These are phyloP conservation scores for Caenorhabditis doughertyi DNA, from an alignment of 2,888 invertebrate genomes.

Conservation along the genomic window DNA sequence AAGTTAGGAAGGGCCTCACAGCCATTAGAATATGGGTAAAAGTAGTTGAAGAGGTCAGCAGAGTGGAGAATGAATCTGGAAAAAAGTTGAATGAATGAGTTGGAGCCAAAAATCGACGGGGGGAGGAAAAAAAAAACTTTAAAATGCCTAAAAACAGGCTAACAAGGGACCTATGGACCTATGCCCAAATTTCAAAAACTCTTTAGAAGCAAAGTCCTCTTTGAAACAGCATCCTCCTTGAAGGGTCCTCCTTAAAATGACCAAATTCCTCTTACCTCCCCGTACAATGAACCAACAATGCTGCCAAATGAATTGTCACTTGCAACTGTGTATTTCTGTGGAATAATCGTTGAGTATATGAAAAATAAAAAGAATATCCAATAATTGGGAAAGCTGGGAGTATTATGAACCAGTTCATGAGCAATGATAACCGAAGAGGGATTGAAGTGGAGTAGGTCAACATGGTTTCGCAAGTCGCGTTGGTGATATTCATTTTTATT, in stretches of 20 bases:
- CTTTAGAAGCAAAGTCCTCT: no score
- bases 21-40: background rate
- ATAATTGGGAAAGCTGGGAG: conserved; percentile 32
- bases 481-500: conserved; percentile 1
- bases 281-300: conserved; percentile 34
- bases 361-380: conserved; percentile 16
- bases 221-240: no score
- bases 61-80: conserved; percentile 41
- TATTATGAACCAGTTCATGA: conserved; percentile 46
- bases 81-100: background rate
- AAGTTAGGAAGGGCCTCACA: conserved; percentile 49
- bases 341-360: background rate
- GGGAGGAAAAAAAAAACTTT: background rate
- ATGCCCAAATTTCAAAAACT: background rate
- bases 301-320: conserved; percentile 30
- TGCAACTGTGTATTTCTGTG: conserved; percentile 50
- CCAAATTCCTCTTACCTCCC: no score
- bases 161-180: no score
- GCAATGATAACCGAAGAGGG: conserved; percentile 12
- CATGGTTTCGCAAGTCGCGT: conserved; percentile 36
- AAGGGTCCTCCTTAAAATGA: background rate
- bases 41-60: conserved; percentile 45
- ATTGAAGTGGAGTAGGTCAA: conserved; percentile 18
- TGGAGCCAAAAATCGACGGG: no score
- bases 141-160: no score